A percentile compares a stretch with the other conserved stretches of the same genome.
These are phyloP conservation scores for Samia ricini DNA, from an alignment of 1,140 invertebrate species.

Conservation along the genomic window DNA sequence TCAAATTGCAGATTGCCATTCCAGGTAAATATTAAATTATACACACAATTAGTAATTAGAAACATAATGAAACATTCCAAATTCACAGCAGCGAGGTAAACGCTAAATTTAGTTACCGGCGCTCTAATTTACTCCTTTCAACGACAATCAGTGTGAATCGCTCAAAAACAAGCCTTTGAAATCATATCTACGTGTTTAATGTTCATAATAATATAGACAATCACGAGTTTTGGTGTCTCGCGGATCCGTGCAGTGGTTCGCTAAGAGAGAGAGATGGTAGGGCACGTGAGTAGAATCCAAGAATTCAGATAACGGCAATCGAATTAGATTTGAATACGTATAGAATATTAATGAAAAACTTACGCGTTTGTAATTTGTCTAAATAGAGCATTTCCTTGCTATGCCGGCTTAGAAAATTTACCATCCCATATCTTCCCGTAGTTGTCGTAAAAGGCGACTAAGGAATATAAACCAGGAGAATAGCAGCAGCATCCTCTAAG, in stretches of 20 bases:
- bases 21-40: not conserved
- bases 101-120: slow-evolving; percentile 10
- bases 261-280: slow-evolving; percentile 27
- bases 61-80: not conserved
- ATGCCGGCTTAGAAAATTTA: no score
- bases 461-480: no score
- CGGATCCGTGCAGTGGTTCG: slow-evolving; percentile 34
- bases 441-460: no score
- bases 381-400: not conserved
- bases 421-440: no score
- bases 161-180: slow-evolving; percentile 23
- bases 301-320: slow-evolving; percentile 37
- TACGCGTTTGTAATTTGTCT: slow-evolving; percentile 37
- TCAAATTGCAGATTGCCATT: no score
- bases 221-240: slow-evolving; percentile 46
- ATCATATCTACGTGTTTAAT: slow-evolving; percentile 33
- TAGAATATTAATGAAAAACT: slow-evolving; percentile 50
- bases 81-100: not conserved
- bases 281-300: slow-evolving; percentile 43
- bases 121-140: slow-evolving; percentile 10
- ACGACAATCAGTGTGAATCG: slow-evolving; percentile 11
- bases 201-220: slow-evolving; percentile 56
- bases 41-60: not conserved
- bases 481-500: no score
- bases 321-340: slow-evolving; percentile 50